Conservation (phyloP, 2,888 invertebrate species). For the Cotesia congregata region DNA sequence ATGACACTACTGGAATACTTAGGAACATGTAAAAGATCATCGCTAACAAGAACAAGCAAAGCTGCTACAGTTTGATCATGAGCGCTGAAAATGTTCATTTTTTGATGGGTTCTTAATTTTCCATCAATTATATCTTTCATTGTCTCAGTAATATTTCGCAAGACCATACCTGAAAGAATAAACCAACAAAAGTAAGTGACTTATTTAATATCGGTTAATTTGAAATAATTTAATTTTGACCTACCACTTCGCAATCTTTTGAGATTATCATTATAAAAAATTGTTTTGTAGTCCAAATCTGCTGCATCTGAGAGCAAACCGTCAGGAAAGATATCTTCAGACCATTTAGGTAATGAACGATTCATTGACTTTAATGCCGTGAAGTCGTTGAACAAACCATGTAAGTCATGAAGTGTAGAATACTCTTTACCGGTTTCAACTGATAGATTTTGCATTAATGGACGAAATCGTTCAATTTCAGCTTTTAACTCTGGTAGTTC, state of each 20-base stretch:
- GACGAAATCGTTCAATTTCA: conserved; percentile 8
- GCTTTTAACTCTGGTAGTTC: not conserved
- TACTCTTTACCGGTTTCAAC: conserved; percentile 32
- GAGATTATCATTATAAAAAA: conserved; percentile 37
- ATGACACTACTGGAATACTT: conserved; percentile 74
- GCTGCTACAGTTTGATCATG: conserved; percentile 78
- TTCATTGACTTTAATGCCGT: conserved; percentile 32
- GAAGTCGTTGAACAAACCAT: conserved; percentile 34
- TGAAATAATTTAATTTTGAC: conserved; percentile 12
- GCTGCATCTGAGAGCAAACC: conserved; percentile 41
- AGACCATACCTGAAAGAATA: conserved; percentile 69
- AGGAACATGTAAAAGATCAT: conserved; percentile 74
- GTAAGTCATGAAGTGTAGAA: conserved; percentile 14
- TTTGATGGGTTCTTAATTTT: conserved; percentile 63
- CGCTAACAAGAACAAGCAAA: conserved; percentile 73
- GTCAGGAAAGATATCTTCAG: conserved; percentile 32
- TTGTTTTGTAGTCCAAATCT: conserved; percentile 32
- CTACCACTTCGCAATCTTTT: conserved; percentile 41
- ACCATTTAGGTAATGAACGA: conserved; percentile 40
- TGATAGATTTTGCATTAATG: conserved; percentile 21
- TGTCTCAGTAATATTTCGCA: conserved; percentile 72
- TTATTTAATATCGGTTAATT: not conserved
- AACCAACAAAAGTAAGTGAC: not conserved
- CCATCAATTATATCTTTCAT: conserved; percentile 65
- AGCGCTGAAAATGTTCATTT: conserved; percentile 73